phyloP scores from a whole-genome alignment of 2,888 invertebrate genomes.

The Liodrosophila aerea region DNA sequence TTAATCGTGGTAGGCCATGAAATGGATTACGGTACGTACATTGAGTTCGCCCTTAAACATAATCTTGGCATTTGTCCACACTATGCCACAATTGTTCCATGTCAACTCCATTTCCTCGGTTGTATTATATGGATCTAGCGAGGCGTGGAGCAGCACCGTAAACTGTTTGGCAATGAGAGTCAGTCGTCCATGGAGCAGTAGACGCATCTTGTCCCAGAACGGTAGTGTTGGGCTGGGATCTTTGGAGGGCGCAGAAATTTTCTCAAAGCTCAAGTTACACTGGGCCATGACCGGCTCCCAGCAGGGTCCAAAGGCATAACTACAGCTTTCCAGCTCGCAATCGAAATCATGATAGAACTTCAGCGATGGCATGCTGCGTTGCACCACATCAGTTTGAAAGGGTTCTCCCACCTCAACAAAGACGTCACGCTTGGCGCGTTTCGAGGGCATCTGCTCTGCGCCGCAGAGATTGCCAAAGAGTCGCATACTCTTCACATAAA shows the following conservation, averaged over 20 bases:
- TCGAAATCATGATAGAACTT: conserved; percentile 99
- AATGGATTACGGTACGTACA: no score
- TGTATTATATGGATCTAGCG: conserved; percentile 98
- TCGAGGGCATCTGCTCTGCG: conserved; percentile 92
- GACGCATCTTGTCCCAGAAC: conserved; percentile 98
- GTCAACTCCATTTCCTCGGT: conserved; percentile 99
- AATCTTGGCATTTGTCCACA: conserved; percentile 97
- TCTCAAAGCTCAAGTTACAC: conserved; percentile 88
- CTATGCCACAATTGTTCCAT: conserved; percentile 95
- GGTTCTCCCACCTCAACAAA: conserved; percentile 90
- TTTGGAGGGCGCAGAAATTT: conserved; percentile 91
- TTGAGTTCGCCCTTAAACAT: conserved; percentile 96
- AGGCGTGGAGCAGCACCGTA: conserved; percentile 96
- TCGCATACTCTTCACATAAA: conserved; percentile 91
- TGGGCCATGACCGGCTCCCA: conserved; percentile 94
- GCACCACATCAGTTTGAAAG: conserved; percentile 91
- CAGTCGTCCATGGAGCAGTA: conserved; percentile 95
- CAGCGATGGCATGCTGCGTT: conserved; percentile 95
- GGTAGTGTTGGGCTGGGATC: conserved; percentile 97
- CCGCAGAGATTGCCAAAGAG: conserved; percentile 95
- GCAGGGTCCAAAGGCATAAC: conserved; percentile 98
- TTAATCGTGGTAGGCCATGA: no score
- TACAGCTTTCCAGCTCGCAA: conserved; percentile 93
- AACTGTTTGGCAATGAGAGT: conserved; percentile 94
- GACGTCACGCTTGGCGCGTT: conserved; percentile 83